Conservation (phyloP, 2,888 invertebrate genomes). For the Nomada hirtipes region DNA sequence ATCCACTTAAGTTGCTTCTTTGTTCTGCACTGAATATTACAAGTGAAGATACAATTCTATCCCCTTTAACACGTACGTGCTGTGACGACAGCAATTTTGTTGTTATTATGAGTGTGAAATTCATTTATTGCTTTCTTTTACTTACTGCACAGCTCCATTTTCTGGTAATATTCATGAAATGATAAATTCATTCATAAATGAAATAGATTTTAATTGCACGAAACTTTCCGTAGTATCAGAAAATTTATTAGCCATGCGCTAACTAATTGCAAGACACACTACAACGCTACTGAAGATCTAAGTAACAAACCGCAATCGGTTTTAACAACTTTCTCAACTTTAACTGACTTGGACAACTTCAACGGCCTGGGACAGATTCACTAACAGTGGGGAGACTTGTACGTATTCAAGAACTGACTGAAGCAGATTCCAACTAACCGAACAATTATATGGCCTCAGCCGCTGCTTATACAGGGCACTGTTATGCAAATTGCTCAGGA, state of each 20-base stretch:
- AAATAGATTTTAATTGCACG: neutral
- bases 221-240: too few species aligned
- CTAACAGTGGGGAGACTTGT: neutral
- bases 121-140: too few species aligned
- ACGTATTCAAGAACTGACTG: constrained; percentile 1
- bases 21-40: too few species aligned
- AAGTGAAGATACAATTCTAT: too few species aligned
- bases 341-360: constrained; percentile 1
- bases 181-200: too few species aligned
- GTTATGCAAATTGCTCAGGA: neutral
- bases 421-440: neutral
- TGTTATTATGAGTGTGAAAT: too few species aligned
- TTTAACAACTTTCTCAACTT: constrained; percentile 8
- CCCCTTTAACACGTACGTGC: too few species aligned
- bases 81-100: too few species aligned
- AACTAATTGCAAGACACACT: neutral
- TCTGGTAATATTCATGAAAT: too few species aligned
- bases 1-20: too few species aligned
- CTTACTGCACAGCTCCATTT: too few species aligned
- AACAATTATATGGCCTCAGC: neutral
- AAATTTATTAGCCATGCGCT: neutral
- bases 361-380: neutral
- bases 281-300: neutral
- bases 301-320: constrained; percentile 16
- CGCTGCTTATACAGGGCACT: neutral